phyloP scores from a whole-genome alignment of 2,888 invertebrate species.

The Lathronympha strigana region DNA sequence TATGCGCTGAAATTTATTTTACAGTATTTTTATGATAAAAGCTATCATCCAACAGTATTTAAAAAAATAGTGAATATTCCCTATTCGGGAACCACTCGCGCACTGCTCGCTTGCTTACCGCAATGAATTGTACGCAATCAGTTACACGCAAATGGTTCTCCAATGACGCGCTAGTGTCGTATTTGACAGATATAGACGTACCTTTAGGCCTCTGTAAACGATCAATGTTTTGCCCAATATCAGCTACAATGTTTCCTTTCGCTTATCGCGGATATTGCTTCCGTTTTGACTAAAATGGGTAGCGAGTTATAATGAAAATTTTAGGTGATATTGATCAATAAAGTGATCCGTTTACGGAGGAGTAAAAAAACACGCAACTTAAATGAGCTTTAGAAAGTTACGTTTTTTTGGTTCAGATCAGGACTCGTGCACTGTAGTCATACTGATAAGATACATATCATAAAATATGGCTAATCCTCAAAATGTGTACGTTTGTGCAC shows the following conservation, averaged over 20 bases:
- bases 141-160: no score
- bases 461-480: slow-evolving; percentile 79
- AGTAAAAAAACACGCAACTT: slow-evolving; percentile 13
- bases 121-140: no score
- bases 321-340: neutral
- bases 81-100: no score
- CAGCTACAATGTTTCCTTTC: neutral
- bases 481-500: slow-evolving; percentile 72
- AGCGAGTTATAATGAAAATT: neutral
- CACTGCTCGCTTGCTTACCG: no score
- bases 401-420: slow-evolving; percentile 1
- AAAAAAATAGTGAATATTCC: no score
- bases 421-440: slow-evolving; percentile 56
- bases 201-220: neutral
- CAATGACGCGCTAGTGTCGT: no score
- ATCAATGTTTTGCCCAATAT: neutral
- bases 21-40: no score
- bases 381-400: slow-evolving; percentile 8
- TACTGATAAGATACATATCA: slow-evolving; percentile 65
- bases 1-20: no score
- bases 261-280: no score
- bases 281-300: neutral
- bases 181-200: no score
- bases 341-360: neutral
- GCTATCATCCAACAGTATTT: no score